phyloP scores from a whole-genome alignment of 2,888 invertebrate genomes.

The Gymnocheta viridis region DNA sequence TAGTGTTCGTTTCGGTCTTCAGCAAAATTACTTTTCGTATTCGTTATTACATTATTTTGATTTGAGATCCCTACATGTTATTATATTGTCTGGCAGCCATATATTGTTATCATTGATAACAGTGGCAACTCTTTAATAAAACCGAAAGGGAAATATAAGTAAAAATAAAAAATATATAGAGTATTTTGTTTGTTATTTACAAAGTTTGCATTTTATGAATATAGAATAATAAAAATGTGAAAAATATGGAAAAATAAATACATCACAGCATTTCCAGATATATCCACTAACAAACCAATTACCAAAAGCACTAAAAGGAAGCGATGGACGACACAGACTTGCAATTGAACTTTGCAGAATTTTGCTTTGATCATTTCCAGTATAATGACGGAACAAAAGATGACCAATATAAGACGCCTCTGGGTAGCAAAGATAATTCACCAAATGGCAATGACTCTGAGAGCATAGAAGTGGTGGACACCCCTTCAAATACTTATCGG shows the following conservation, averaged over 20 bases:
- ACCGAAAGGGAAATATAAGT: background rate
- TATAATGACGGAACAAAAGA: slow-evolving; percentile 52
- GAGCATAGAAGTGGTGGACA: slow-evolving; percentile 71
- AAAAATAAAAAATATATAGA: background rate
- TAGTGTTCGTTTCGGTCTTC: no score
- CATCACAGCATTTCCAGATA: slow-evolving; percentile 1
- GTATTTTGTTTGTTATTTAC: slow-evolving; percentile 12
- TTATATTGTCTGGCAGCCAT: no score
- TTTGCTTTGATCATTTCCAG: slow-evolving; percentile 65
- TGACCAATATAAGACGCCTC: slow-evolving; percentile 60
- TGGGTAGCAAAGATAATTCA: slow-evolving; percentile 56
- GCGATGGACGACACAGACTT: slow-evolving; percentile 57
- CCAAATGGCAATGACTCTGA: slow-evolving; percentile 68
- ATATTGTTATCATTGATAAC: no score
- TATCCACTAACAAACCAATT: background rate
- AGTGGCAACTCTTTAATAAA: background rate
- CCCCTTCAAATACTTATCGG: slow-evolving; percentile 51
- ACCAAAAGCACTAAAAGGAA: background rate
- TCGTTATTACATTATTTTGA: no score
- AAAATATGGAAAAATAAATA: slow-evolving; percentile 1
- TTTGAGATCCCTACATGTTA: no score
- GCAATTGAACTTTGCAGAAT: slow-evolving; percentile 54
- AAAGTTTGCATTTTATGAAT: background rate
- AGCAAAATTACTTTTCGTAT: no score
- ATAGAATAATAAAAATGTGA: slow-evolving; percentile 1